Percentiles rank a stretch among this genome's conserved stretches.
phyloP scores from a whole-genome alignment of 2,113 vertebrate species.

The Rhinolophus sinicus region DNA sequence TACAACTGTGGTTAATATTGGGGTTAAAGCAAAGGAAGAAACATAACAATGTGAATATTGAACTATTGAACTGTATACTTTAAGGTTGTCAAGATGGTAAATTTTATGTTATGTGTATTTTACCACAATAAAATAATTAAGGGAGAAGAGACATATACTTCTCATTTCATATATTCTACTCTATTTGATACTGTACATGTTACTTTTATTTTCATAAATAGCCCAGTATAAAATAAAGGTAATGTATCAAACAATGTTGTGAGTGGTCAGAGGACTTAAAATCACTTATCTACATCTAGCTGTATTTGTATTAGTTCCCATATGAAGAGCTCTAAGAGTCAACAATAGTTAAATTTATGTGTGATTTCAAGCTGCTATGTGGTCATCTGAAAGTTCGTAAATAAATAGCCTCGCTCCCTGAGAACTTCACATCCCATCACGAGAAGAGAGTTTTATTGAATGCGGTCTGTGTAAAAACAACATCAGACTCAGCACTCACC shows the following conservation, averaged over 20 bases:
- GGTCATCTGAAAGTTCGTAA: neutral
- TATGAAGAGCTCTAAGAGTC: neutral
- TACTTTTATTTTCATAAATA: conserved; percentile 8
- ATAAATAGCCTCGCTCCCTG: neutral
- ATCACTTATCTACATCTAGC: neutral
- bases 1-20: neutral
- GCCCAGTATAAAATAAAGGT: neutral
- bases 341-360: neutral
- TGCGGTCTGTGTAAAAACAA: neutral
- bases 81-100: neutral
- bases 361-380: neutral
- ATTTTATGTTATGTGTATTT: neutral
- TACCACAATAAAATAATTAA: neutral
- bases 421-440: neutral
- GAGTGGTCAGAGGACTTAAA: conserved; percentile 4
- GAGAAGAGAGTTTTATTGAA: neutral
- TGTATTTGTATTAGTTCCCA: neutral
- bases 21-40: neutral
- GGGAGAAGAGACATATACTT: neutral
- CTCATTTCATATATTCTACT: conserved; percentile 10
- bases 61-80: neutral
- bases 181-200: neutral
- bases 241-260: neutral
- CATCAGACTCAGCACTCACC: neutral
- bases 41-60: neutral